Evolutionary conservation across 2,113 vertebrate species (phyloP), one percentile per base, ranked within the genome.

Genomic region (Silurus glanis): DNA sequence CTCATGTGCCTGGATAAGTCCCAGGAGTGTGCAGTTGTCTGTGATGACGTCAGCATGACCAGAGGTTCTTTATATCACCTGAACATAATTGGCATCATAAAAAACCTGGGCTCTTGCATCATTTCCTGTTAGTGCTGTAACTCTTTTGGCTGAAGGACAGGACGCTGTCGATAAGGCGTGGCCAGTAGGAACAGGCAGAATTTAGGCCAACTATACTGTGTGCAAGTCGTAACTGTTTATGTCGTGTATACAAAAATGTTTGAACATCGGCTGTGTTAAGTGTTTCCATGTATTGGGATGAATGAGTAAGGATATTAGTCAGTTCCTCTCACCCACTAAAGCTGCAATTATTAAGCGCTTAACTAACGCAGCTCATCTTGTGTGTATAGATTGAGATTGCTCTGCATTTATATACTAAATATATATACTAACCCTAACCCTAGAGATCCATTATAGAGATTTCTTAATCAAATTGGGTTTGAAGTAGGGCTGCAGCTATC

Each of bases 51-150:
- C 25, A 80, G 17, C 12, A 62, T 47, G 49, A 45, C 45, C 69
- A 72, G 53, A 86, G 13, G 64, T 82, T 51, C 59, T 51, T 87
- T 61, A 83, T 45, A 64, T 74, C 72, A 83, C 61, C 55, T 12
- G 5, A 13, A 19, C 80, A 58, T 80, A 37, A 37, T 37, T 37
- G 53, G 17, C 9, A 5, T 85, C 25, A 56, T 80, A 67, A 79
- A 86, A 88, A 3, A 55, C 59, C 56, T 28, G 19, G 47, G 53
- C 4, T 66, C 89, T 91, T 94, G 90, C 91, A 91, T 92, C 90
- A 93, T 86, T 92, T 90, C 84, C 88, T 88, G 79, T 90, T 91
- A 90, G 89, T 90, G 89, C 53, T 85, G 10, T 91, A 84, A 92
- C 92, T 90, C 61, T 23, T 87, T 80, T 90, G 91, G 90, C 85